A percentile compares a stretch with the other conserved stretches of the same genome.
Conservation (phyloP, 1,140 invertebrate genomes). For the Microplitis demolitor region DNA sequence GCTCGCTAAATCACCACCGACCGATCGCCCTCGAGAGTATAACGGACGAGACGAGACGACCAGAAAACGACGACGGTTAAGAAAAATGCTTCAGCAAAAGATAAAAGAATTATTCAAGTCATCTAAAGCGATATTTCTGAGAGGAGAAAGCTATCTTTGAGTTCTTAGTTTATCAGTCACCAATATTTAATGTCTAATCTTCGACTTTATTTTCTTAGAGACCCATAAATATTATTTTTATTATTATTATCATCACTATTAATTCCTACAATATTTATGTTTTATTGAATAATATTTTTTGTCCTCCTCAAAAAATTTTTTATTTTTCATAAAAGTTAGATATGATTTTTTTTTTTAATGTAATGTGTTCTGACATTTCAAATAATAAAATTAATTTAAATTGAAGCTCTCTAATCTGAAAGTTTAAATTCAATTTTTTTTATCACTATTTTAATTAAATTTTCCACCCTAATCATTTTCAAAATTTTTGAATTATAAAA, state of each 20-base stretch:
- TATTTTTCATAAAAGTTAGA: too few relatives aligned
- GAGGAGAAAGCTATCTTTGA: background rate
- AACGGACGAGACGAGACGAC: background rate
- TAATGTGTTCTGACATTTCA: too few relatives aligned
- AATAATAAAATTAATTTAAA: too few relatives aligned
- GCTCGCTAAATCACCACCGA: slow-evolving; percentile 30
- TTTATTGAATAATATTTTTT: too few relatives aligned
- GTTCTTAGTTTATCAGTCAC: background rate
- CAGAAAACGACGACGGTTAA: background rate
- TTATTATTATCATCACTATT: too few relatives aligned
- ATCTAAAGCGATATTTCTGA: slow-evolving; percentile 18
- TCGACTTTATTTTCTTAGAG: background rate
- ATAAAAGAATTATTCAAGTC: slow-evolving; percentile 34
- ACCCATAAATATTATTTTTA: background rate
- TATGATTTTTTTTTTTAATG: too few relatives aligned
- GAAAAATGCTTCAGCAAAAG: slow-evolving; percentile 15
- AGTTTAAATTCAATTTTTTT: too few relatives aligned
- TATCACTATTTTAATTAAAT: too few relatives aligned
- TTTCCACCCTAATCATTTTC: too few relatives aligned
- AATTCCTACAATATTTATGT: background rate
- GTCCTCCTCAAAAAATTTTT: too few relatives aligned
- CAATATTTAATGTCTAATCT: slow-evolving; percentile 1
- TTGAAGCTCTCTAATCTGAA: too few relatives aligned
- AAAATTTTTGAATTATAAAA: too few relatives aligned
- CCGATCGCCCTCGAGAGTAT: slow-evolving; percentile 24